These are phyloP conservation scores for Acanthis flammea DNA, from an alignment of 2,797 vertebrate genomes.

Conservation along the genomic window DNA sequence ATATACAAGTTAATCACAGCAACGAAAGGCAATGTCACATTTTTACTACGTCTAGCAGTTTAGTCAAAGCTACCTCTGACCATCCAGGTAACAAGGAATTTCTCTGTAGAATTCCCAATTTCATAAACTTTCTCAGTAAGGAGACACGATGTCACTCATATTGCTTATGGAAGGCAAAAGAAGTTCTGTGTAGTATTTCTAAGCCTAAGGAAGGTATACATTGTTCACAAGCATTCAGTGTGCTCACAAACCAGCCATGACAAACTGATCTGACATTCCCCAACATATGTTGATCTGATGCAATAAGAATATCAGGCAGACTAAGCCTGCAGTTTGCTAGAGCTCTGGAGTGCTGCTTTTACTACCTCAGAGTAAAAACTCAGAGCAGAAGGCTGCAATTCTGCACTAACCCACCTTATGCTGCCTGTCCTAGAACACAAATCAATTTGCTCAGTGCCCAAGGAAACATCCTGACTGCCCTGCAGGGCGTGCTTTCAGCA, in stretches of 20 bases:
- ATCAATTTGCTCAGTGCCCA: background rate
- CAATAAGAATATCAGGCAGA: background rate
- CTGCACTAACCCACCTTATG: background rate
- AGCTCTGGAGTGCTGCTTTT: background rate
- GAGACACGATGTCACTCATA: background rate
- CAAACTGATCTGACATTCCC: background rate
- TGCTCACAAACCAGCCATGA: background rate
- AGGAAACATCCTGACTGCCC: background rate
- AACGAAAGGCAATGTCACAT: background rate
- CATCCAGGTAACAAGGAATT: background rate
- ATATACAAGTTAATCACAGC: background rate
- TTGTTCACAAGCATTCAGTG: accelerated
- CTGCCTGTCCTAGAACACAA: background rate
- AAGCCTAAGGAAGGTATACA: background rate
- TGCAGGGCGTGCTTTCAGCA: background rate
- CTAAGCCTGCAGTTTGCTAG: background rate
- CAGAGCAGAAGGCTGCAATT: background rate
- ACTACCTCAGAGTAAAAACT: background rate
- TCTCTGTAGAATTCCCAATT: background rate
- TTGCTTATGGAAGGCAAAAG: background rate
- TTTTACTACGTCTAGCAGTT: background rate
- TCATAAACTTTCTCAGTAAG: background rate
- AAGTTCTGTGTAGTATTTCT: background rate
- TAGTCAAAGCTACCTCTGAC: background rate
- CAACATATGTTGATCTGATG: accelerated